Percentiles rank a stretch among this genome's conserved stretches.
Evolutionary conservation across 2,113 vertebrate species (phyloP).

Genomic region (Tachysurus fulvidraco): DNA sequence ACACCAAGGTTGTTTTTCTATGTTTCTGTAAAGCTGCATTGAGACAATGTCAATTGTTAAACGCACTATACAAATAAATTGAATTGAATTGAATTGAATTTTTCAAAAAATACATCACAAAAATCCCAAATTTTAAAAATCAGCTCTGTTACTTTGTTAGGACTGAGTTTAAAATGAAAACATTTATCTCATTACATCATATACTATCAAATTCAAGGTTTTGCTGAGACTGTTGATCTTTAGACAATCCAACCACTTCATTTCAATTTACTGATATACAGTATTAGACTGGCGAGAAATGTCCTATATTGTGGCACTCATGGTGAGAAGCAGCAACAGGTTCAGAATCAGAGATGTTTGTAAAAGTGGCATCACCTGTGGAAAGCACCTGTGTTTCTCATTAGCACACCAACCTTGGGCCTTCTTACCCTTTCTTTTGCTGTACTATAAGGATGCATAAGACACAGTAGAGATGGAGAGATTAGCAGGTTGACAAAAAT

Average conservation of each 20-base stretch:
- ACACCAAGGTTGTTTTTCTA: too few species aligned
- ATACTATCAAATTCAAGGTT: not conserved
- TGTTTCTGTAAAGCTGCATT: too few species aligned
- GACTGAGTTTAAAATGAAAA: not conserved
- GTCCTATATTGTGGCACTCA: not conserved
- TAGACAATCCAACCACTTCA: not conserved
- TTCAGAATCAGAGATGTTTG: not conserved
- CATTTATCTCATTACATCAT: not conserved
- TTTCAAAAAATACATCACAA: not conserved
- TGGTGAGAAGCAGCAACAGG: not conserved
- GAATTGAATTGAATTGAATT: too few species aligned
- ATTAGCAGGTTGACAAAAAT: slow-evolving; percentile 36
- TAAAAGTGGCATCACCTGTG: slow-evolving; percentile 7
- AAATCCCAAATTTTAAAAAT: not conserved
- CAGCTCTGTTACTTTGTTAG: not conserved
- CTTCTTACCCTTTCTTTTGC: not conserved
- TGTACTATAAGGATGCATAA: slow-evolving; percentile 19
- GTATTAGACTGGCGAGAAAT: not conserved
- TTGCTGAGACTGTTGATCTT: not conserved
- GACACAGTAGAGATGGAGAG: slow-evolving; percentile 21
- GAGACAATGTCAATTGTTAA: too few species aligned
- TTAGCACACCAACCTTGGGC: slow-evolving; percentile 2
- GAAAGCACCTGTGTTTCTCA: slow-evolving; percentile 30
- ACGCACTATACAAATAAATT: too few species aligned
- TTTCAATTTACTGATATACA: not conserved